Evolutionary conservation across 2,797 vertebrate species (phyloP).

Genomic region (Acridotheres tristis): DNA sequence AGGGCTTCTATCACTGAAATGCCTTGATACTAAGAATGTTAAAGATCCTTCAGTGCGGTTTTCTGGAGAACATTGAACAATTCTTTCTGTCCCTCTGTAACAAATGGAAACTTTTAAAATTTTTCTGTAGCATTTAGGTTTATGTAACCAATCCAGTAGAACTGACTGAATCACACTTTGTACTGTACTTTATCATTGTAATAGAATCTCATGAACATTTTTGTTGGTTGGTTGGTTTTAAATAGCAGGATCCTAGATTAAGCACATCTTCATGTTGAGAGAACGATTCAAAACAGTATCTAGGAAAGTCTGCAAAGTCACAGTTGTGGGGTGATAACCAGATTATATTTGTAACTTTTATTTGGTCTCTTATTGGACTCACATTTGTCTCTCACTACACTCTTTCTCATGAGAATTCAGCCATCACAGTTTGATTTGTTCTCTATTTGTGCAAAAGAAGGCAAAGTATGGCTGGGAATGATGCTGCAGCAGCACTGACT

Average conservation of each 20-base stretch:
- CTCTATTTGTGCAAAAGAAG: constrained; percentile 20
- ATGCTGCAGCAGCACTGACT: background rate
- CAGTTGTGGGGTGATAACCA: constrained; percentile 51
- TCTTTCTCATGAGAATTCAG: constrained; percentile 55
- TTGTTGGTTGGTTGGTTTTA: background rate
- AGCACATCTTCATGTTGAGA: constrained; percentile 48
- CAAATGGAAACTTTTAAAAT: background rate
- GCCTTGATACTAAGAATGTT: background rate
- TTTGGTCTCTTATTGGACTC: constrained; percentile 44
- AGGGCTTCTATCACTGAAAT: constrained; percentile 5
- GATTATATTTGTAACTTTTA: constrained; percentile 58
- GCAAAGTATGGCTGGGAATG: constrained; percentile 9
- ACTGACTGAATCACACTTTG: background rate
- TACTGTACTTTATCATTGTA: constrained; percentile 23
- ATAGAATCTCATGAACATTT: background rate
- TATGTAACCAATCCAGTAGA: constrained; percentile 41
- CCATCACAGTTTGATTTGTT: constrained; percentile 34
- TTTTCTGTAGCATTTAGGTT: constrained; percentile 22
- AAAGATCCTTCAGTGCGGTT: constrained; percentile 22
- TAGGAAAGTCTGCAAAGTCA: constrained; percentile 50
- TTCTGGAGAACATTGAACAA: background rate
- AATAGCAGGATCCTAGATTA: constrained; percentile 34
- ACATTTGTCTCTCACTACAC: constrained; percentile 33
- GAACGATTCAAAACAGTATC: constrained; percentile 21
- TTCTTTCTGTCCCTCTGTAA: background rate